A percentile compares a stretch with the other conserved stretches of the same genome.
phyloP scores from a whole-genome alignment of 1,140 invertebrate genomes.

The Drosophila lini region DNA sequence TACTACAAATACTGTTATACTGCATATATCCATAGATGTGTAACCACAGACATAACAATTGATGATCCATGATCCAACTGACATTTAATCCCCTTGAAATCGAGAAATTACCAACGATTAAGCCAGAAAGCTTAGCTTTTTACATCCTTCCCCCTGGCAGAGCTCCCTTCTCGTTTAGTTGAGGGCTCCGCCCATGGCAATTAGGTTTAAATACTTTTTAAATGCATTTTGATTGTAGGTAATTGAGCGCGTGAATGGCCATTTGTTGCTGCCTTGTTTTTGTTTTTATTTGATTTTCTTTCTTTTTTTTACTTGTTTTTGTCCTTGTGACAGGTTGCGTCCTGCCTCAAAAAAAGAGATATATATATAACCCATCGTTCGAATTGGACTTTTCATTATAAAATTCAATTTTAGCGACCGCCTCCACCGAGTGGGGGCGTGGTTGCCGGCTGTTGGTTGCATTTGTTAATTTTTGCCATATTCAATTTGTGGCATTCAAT shows the following conservation, averaged over 20 bases:
- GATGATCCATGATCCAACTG: conserved; percentile 7
- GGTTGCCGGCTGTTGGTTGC: conserved; percentile 31
- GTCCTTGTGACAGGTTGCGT: not conserved
- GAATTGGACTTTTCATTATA: conserved; percentile 49
- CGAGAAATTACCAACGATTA: conserved; percentile 30
- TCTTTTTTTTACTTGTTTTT: conserved; percentile 13
- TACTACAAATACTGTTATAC: conserved; percentile 1
- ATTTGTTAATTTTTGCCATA: conserved; percentile 65
- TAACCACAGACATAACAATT: conserved; percentile 8
- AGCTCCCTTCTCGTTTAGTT: not conserved
- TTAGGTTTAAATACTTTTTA: conserved; percentile 77
- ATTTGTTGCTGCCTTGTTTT: conserved; percentile 30
- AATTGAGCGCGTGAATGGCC: conserved; percentile 65
- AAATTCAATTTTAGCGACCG: conserved; percentile 67
- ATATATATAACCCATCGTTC: not conserved
- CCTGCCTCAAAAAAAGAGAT: not conserved
- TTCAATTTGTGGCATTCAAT: conserved; percentile 71
- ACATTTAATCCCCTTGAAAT: not conserved
- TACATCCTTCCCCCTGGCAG: not conserved
- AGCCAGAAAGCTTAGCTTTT: conserved; percentile 6
- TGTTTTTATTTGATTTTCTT: conserved; percentile 6
- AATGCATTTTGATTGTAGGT: conserved; percentile 78
- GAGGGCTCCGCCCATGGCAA: conserved; percentile 32
- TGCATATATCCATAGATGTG: not conserved
- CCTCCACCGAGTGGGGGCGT: conserved; percentile 18